phyloP scores from a whole-genome alignment of 1,140 invertebrate genomes.

The Pseudomyrmex sp. region DNA sequence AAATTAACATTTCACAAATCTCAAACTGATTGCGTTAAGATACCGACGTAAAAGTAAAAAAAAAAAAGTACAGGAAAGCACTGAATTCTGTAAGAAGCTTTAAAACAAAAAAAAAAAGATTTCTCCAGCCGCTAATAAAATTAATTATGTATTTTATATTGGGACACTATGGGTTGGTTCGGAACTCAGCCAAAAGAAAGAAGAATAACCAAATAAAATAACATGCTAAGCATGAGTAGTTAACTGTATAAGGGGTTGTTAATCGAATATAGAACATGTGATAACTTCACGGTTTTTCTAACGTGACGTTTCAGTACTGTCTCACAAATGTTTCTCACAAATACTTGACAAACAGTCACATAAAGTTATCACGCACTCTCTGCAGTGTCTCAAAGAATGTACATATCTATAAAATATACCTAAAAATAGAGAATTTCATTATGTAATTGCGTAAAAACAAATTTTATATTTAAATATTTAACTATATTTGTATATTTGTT shows the following conservation, averaged over 20 bases:
- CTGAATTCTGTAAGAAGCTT: not conserved
- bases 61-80: conserved; percentile 5
- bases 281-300: not conserved
- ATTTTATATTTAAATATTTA: too few relatives aligned
- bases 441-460: too few relatives aligned
- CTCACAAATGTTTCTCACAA: not conserved
- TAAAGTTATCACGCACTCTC: not conserved
- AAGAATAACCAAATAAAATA: conserved; percentile 71
- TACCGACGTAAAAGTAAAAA: not conserved
- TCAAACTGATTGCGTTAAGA: conserved; percentile 11
- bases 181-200: conserved; percentile 82
- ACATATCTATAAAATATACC: not conserved
- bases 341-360: not conserved
- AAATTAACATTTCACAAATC: not conserved
- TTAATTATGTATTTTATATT: conserved; percentile 23
- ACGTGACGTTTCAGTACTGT: not conserved
- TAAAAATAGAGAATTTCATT: too few relatives aligned
- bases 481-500: too few relatives aligned
- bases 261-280: conserved; percentile 52
- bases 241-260: conserved; percentile 36
- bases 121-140: not conserved
- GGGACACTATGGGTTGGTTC: conserved; percentile 66
- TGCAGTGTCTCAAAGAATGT: not conserved
- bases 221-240: conserved; percentile 65
- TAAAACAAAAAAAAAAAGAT: not conserved